phyloP scores from a whole-genome alignment of 1,140 invertebrate genomes.

The Rhagoletis zephyria region DNA sequence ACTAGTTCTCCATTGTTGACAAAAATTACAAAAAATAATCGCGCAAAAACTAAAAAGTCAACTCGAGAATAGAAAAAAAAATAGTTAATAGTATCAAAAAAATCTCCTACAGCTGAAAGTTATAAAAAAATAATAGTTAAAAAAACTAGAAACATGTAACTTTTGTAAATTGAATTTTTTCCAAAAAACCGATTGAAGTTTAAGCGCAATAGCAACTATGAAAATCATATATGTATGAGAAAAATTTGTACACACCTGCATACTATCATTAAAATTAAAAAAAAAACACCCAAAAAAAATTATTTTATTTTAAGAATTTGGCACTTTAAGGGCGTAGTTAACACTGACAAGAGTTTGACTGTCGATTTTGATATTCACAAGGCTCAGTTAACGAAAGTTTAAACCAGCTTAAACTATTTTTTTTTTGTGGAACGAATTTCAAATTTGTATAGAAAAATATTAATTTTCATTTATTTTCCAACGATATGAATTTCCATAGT shows the following conservation, averaged over 20 bases:
- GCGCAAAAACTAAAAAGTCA: background rate
- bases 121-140: background rate
- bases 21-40: background rate
- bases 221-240: background rate
- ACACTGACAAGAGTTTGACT: too few species aligned
- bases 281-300: background rate
- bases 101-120: background rate
- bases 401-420: too few species aligned
- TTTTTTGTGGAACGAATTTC: too few species aligned
- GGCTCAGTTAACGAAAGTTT: too few species aligned
- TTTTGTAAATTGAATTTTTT: constrained; percentile 28
- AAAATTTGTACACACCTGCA: background rate
- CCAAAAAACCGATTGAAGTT: background rate
- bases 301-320: too few species aligned
- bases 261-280: background rate
- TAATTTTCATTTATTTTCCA: too few species aligned
- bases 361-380: too few species aligned
- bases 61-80: background rate
- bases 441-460: too few species aligned
- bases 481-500: too few species aligned
- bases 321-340: too few species aligned
- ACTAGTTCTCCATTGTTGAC: background rate
- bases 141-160: background rate
- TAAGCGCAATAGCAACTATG: background rate
- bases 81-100: constrained; percentile 16